A percentile compares a stretch with the other conserved stretches of the same genome.
These are phyloP conservation scores for Penelope pileata DNA, from an alignment of 2,113 vertebrate species.

Conservation along the genomic window DNA sequence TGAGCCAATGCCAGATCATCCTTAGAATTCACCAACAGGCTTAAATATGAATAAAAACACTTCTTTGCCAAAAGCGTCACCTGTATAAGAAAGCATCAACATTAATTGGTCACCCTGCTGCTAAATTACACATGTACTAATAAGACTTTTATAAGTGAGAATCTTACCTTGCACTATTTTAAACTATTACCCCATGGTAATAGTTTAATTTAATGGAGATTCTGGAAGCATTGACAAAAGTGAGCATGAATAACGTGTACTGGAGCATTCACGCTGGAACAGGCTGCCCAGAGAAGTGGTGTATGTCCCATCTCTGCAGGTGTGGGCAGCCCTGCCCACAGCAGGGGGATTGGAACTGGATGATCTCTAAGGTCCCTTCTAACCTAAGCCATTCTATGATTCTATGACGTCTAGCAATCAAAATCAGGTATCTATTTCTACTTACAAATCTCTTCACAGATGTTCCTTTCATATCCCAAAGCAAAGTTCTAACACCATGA, in stretches of 20 bases:
- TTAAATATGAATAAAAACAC: slow-evolving; percentile 88
- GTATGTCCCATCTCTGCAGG: not conserved
- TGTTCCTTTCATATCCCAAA: not conserved
- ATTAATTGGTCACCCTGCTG: not conserved
- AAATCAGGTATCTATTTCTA: not conserved
- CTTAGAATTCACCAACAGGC: slow-evolving; percentile 89
- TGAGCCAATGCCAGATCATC: slow-evolving; percentile 88
- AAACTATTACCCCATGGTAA: not conserved
- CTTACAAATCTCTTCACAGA: not conserved
- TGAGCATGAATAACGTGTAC: not conserved
- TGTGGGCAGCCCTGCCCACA: not conserved
- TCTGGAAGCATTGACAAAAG: not conserved
- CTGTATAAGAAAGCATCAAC: slow-evolving; percentile 70
- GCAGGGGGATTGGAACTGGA: not conserved
- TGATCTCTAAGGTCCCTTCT: not conserved
- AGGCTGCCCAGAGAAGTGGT: not conserved
- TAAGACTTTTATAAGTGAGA: not conserved
- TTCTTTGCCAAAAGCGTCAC: slow-evolving; percentile 76
- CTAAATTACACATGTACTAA: not conserved
- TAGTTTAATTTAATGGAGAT: too few species aligned
- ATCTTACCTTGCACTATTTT: not conserved
- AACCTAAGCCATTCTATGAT: too few species aligned
- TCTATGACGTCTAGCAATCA: not conserved
- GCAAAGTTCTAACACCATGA: not conserved
- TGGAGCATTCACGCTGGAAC: not conserved